Evolutionary conservation across 2,113 vertebrate species (phyloP), one percentile per base, ranked within the genome.

Genomic region (Ivindomyrus marchei): DNA sequence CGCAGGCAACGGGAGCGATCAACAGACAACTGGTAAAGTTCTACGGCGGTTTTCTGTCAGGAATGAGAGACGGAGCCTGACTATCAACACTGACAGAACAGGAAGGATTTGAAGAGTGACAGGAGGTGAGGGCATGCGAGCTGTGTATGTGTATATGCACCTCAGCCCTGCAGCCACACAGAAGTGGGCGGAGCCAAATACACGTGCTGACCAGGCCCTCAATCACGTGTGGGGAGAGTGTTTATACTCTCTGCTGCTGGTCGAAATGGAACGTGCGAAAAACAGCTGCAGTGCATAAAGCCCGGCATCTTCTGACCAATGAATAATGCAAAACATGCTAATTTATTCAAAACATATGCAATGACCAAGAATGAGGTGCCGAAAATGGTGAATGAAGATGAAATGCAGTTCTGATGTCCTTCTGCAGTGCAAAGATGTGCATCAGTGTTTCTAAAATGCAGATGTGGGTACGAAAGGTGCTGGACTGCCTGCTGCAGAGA

Each of bases 321-420:
- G 39, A 49, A 74, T 58, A 52, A 87, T 74, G n/a, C 17, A 88
- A 88, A 49, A 70, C 13, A 74, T 74, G 56, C 21, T 88, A 70
- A 70, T 74, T 88, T 70, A 74, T 88, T 46, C 88, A 88, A 88
- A 88, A 74, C 42, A 74, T 70, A 74, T 88, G 42, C 88, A 50
- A 45, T 15, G 58, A 47, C 39, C 7, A 7, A 58, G 39, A 70
- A 39, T 17, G 27, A n/a, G 56, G 45, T 15, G 39, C n/a, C 9
- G 24, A 13, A 27, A 39, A 88, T n/a, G 58, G 19, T 45, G 62
- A 36, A 66, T 58, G 24, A 88, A 70, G 56, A 58, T 13, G 42
- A 21, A 88, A 39, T 2, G 21, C 39, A 36, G n/a, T 10, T 27
- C 52, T 56, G 86, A 9, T 19, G 31, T 88, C 21, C 39, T 31